Percentiles rank a stretch among this genome's conserved stretches.
phyloP scores from a whole-genome alignment of 1,140 invertebrate genomes.

The Conus ventricosus region DNA sequence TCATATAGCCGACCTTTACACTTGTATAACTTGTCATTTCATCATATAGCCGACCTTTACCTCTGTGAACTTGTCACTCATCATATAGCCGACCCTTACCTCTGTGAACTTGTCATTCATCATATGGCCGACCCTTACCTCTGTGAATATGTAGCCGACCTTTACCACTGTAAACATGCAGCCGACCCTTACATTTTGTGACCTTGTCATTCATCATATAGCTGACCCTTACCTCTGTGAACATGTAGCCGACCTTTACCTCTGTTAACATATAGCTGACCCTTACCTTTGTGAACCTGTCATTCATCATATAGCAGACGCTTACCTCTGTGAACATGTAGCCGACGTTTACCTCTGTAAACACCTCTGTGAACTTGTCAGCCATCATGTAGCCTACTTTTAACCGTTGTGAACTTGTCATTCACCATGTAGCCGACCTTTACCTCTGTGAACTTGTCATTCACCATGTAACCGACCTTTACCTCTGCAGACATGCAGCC shows the following conservation, averaged over 20 bases:
- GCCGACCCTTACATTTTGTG: too few relatives aligned
- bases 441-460: too few relatives aligned
- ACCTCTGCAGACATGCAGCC: too few relatives aligned
- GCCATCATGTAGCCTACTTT: conserved; percentile 99
- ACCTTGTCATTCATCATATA: conserved; percentile 99
- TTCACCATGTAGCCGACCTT: too few relatives aligned
- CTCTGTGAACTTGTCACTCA: too few relatives aligned
- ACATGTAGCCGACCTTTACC: not conserved
- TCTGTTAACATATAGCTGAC: not conserved
- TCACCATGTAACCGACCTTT: too few relatives aligned
- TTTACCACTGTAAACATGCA: conserved; percentile 84
- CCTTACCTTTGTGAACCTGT: not conserved
- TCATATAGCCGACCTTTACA: conserved; percentile 53
- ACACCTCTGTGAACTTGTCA: conserved; percentile 90
- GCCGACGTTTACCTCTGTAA: too few relatives aligned
- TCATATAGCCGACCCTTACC: not conserved
- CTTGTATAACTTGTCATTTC: not conserved
- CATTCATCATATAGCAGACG: not conserved
- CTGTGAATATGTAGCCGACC: too few relatives aligned
- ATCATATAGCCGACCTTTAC: too few relatives aligned
- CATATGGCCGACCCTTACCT: conserved; percentile 83
- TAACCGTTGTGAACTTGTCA: too few relatives aligned
- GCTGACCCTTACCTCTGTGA: conserved; percentile 78
- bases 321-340: too few relatives aligned
- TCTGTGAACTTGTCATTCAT: conserved; percentile 95